Evolutionary conservation across 2,797 vertebrate genomes (phyloP), one percentile per base, ranked within the genome.

Genomic region (Falco rusticolus): DNA sequence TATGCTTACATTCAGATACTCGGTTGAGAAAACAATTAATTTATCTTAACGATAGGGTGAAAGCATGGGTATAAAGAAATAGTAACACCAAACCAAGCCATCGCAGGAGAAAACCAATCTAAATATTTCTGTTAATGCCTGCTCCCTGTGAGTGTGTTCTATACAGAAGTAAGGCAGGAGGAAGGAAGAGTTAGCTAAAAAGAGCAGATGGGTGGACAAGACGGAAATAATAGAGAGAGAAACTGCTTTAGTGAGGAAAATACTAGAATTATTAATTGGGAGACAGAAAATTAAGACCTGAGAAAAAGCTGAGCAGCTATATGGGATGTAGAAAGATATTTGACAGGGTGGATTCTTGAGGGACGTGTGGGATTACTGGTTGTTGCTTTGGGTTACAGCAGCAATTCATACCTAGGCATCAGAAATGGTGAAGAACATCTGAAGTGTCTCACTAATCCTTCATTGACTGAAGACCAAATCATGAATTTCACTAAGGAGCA

Each of bases 111-210:
- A 10, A 87, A 69, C 9, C 53, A 43, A 25, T 2, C 4, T 26
- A 70, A 66, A 21, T 53, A 53, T 8, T 82, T 63, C 31, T 47
- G 18, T 60, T 41, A 24, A 51, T 29, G 91, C 33, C 69, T 71
- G 24, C 56, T 91, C 59, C 50, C 20, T 70, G 15, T 20, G 53
- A 65, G 6, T 31, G 41, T 16, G 7, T 70, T 95, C 78, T 66
- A 70, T 16, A 39, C 47, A 88, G 78, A 91, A 95, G 87, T 24
- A 64, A 87, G 48, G 61, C 20, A 19, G 39, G 11, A 96, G 39
- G 89, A 95, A 96, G 60, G 83, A 96, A 96, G 91, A 95, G 45
- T 63, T 57, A 70, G 79, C 76, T 94, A 64, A 89, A 87, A 93
- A 79, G 89, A 90, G 34, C 71, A 87, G 50, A 77, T 82, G 59